Base-by-base conservation (phyloP, 2,113 vertebrate genomes). In the Cyanoliseus patagonus region DNA sequence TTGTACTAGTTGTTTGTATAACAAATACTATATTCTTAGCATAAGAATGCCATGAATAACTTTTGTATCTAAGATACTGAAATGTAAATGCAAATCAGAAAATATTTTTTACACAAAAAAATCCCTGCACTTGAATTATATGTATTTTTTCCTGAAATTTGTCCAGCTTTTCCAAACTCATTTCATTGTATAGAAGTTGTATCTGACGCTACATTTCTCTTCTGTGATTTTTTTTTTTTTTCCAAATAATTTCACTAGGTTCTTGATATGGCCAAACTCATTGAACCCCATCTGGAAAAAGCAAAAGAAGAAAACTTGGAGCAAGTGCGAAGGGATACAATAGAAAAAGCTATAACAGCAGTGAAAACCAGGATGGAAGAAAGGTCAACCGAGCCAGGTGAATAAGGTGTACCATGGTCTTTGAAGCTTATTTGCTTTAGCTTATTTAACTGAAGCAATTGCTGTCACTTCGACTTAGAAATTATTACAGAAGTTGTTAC, bases 261-360 rank as follows among this genome's bases (percentile, higher is more conserved):
- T 90, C 82, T 99, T 96, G 98, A 99, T 92, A 97, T 98, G 90
- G 92, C 96, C 41, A 75, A 94, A 62, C 49, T 98, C 80, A 97
- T 98, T 90, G 86, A 98, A 90, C 84, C 92, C 11, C 62, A 61
- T 74, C 41, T 98, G 53, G 90, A 96, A 53, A 91, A 97, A 94
- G 70, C 88, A 83, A 98, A 94, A 86, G 69, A 98, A 90, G 95
- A 95, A 46, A 93, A 88, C 57, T 49, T 92, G 67, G 96, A 97
- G n/a, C 96, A 98, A 95, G 75, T 97, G 47, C 95, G 57, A 86
- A 92, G 80, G 41, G 97, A 98, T 33, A 89, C 98, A 75, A 97
- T 96, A 30, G 86, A 94, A 90, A 62, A 70, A 17, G 98, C 99
- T n/a, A 96, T 99, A 92, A 90, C 95, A 86, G 85, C 66, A 87